Conservation (phyloP, 2,888 invertebrate genomes). For the Octodonta nipae region DNA sequence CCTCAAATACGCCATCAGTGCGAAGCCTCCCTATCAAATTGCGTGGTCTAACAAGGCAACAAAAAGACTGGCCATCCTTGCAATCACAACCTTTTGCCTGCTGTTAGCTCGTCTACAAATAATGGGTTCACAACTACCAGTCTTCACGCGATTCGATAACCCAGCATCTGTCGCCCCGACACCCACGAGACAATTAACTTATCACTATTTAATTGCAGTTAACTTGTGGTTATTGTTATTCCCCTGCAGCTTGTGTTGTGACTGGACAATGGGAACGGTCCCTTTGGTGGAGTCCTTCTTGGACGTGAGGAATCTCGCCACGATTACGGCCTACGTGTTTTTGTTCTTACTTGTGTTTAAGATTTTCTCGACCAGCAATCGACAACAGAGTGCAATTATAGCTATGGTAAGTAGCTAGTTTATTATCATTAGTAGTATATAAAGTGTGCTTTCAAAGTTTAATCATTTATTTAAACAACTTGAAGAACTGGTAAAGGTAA, state of each 20-base stretch:
- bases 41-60: slow-evolving; percentile 55
- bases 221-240: slow-evolving; percentile 82
- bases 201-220: slow-evolving; percentile 80
- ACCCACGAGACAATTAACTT: slow-evolving; percentile 78
- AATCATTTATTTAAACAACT: no score
- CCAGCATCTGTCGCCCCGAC: slow-evolving; percentile 81
- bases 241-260: slow-evolving; percentile 85
- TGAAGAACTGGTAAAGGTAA: no score
- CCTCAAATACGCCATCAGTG: slow-evolving; percentile 36
- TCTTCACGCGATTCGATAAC: slow-evolving; percentile 95
- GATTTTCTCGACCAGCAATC: slow-evolving; percentile 44
- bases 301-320: slow-evolving; percentile 72
- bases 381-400: slow-evolving; percentile 50
- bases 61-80: slow-evolving; percentile 66
- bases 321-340: slow-evolving; percentile 52
- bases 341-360: slow-evolving; percentile 46
- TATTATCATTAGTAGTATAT: no score
- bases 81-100: slow-evolving; percentile 64
- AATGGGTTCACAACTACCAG: slow-evolving; percentile 92
- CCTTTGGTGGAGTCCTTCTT: slow-evolving; percentile 66
- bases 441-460: no score
- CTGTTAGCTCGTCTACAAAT: slow-evolving; percentile 76
- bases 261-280: slow-evolving; percentile 97
- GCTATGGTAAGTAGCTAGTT: slow-evolving; percentile 54
- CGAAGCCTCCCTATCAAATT: slow-evolving; percentile 41